A percentile compares a stretch with the other conserved stretches of the same genome.
phyloP scores from a whole-genome alignment of 2,888 invertebrate species.

The Teleogryllus oceanicus region DNA sequence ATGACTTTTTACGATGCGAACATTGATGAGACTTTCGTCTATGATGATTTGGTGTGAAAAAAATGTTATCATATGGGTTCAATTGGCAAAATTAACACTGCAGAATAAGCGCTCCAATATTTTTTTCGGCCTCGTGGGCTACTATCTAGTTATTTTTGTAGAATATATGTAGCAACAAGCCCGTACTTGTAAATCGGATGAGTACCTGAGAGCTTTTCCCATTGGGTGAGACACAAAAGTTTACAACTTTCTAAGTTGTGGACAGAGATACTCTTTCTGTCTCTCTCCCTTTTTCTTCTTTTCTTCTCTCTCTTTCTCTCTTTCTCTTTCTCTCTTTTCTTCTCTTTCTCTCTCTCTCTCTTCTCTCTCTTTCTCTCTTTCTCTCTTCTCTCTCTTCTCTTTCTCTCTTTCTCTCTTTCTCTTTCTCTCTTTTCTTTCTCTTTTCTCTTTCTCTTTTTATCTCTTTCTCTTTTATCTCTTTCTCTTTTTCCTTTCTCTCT shows the following conservation, averaged over 20 bases:
- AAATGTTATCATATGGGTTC: too few species aligned
- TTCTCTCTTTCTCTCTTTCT: not conserved
- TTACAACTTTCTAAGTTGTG: not conserved
- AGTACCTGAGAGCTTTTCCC: too few species aligned
- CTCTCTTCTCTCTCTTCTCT: not conserved
- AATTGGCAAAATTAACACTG: too few species aligned
- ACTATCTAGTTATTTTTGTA: too few species aligned
- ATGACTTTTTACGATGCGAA: too few species aligned
- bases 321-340: accelerated
- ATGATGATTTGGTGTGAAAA: too few species aligned
- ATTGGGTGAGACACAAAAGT: too few species aligned
- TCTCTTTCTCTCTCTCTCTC: not conserved
- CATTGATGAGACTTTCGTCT: too few species aligned
- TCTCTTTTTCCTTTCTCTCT: not conserved
- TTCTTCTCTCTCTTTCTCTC: not conserved
- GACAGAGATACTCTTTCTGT: not conserved
- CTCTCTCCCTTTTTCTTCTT: not conserved
- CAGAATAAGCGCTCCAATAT: too few species aligned
- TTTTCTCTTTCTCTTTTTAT: not conserved
- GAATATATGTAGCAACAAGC: too few species aligned
- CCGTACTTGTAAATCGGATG: too few species aligned
- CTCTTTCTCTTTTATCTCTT: not conserved
- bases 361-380: not conserved
- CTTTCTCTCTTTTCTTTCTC: not conserved
- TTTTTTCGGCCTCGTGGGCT: too few species aligned